These are phyloP conservation scores for Leptinotarsa undecemlineata DNA, from an alignment of 1,140 invertebrate species.

Conservation along the genomic window DNA sequence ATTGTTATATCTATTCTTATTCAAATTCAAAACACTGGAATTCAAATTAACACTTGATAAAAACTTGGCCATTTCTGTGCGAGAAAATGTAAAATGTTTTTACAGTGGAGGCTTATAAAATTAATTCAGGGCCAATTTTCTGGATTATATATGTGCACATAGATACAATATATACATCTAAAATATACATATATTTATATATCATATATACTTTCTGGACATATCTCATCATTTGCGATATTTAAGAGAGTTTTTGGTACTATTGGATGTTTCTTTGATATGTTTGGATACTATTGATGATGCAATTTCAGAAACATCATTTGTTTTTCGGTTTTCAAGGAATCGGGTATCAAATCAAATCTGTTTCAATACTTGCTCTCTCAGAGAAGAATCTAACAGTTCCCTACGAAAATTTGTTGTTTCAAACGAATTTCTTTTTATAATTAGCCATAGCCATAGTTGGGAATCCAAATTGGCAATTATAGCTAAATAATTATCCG, in stretches of 20 bases:
- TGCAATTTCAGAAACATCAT: background rate
- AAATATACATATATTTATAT: background rate
- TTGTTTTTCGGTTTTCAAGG: no score
- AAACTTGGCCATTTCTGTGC: background rate
- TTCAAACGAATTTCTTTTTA: no score
- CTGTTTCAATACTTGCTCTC: no score
- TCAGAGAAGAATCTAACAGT: no score
- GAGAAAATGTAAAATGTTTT: background rate
- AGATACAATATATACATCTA: constrained; percentile 10
- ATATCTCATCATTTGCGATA: background rate
- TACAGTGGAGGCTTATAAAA: background rate
- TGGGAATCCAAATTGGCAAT: no score
- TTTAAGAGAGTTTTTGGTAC: background rate
- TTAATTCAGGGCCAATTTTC: background rate
- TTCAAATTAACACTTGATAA: background rate
- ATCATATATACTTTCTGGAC: background rate
- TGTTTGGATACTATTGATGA: background rate
- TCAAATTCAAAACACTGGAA: background rate
- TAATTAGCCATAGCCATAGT: no score
- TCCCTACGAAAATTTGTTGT: no score
- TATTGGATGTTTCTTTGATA: constrained; percentile 6
- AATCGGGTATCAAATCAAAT: no score
- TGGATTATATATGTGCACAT: constrained; percentile 1
- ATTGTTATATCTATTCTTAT: background rate
- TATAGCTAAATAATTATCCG: no score